These are phyloP conservation scores for Gorsachius goisagi DNA, from an alignment of 2,113 vertebrate genomes.

Conservation along the genomic window DNA sequence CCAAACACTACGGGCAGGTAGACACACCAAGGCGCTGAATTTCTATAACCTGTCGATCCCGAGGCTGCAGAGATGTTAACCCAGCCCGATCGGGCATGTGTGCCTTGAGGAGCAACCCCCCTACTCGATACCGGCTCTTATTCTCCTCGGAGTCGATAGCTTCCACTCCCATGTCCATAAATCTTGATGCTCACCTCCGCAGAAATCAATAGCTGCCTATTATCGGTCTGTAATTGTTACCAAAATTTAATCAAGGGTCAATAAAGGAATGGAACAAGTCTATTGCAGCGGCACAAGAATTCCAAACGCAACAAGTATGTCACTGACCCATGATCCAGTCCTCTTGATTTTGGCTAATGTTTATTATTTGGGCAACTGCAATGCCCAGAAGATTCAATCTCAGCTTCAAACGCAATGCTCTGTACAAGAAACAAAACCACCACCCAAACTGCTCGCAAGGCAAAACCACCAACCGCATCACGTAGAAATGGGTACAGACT, in stretches of 20 bases:
- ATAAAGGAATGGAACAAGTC: slow-evolving; percentile 43
- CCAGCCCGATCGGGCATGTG: neutral
- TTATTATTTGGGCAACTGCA: neutral
- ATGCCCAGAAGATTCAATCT: neutral
- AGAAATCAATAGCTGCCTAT: slow-evolving; percentile 58
- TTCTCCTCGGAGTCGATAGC: slow-evolving; percentile 23
- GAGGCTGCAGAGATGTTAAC: neutral
- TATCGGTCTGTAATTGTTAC: slow-evolving; percentile 59
- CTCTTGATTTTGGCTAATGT: neutral
- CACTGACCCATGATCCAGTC: neutral
- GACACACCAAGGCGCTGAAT: rapidly evolving
- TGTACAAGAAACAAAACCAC: neutral
- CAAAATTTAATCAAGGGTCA: slow-evolving; percentile 64
- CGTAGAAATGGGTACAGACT: neutral
- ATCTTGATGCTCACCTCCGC: slow-evolving; percentile 30
- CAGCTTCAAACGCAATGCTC: neutral
- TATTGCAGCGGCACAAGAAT: neutral
- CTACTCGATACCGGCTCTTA: neutral
- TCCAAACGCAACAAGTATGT: neutral
- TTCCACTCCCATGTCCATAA: neutral
- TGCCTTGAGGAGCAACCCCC: neutral
- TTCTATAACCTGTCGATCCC: rapidly evolving
- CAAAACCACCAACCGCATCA: rapidly evolving
- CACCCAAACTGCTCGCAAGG: neutral
- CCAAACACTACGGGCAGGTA: neutral